These are phyloP conservation scores for Bombus balteatus DNA, from an alignment of 1,140 invertebrate genomes.

Conservation along the genomic window DNA sequence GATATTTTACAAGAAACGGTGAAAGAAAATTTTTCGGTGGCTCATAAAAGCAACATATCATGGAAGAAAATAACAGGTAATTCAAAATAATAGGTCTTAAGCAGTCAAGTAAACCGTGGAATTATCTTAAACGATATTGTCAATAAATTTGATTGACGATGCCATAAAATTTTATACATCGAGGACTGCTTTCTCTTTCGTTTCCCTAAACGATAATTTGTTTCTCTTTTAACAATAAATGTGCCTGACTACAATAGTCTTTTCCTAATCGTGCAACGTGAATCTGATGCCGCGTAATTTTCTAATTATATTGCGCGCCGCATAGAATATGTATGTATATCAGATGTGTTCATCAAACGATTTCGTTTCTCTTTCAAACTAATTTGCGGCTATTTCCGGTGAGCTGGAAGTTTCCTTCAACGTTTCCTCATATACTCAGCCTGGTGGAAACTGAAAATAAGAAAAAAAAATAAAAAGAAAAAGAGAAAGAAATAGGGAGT, in stretches of 20 bases:
- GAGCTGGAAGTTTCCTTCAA: background rate
- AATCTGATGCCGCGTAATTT: background rate
- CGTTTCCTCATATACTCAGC: background rate
- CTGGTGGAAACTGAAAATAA: conserved; percentile 23
- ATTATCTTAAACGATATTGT: background rate
- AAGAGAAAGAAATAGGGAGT: no score
- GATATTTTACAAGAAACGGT: background rate
- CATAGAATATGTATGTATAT: conserved; percentile 31
- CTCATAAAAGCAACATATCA: background rate
- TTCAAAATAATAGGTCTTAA: conserved; percentile 6
- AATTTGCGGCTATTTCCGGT: conserved; percentile 38
- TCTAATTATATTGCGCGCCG: conserved; percentile 33
- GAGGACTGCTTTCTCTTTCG: conserved; percentile 17
- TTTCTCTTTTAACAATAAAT: background rate
- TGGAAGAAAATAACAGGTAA: background rate
- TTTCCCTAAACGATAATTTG: conserved; percentile 14
- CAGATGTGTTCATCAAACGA: conserved; percentile 29
- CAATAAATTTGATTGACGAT: conserved; percentile 18
- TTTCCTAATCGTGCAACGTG: background rate
- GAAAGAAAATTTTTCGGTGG: background rate
- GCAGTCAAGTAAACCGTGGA: no score
- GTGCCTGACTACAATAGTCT: background rate
- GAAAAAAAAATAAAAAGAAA: background rate
- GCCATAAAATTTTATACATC: background rate
- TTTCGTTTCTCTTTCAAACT: conserved; percentile 34